Conservation (phyloP, 2,797 vertebrate species). For the Cryptoprocta ferox region DNA sequence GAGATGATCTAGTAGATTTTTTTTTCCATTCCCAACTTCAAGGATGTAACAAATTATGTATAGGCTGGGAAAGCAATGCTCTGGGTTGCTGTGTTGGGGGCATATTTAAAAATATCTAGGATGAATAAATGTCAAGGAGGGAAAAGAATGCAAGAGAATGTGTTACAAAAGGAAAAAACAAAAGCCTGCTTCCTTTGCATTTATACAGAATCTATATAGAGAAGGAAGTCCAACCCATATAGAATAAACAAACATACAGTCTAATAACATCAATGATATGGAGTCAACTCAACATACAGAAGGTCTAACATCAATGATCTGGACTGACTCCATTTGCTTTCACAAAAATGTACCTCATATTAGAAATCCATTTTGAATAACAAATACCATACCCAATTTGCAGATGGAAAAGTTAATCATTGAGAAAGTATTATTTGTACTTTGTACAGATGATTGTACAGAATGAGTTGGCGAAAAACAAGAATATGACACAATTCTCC, state of each 20-base stretch:
- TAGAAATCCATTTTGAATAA: slow-evolving; percentile 39
- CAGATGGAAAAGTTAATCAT: slow-evolving; percentile 13
- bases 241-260: neutral
- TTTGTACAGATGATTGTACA: neutral
- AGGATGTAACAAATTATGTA: slow-evolving; percentile 73
- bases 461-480: slow-evolving; percentile 1
- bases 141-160: slow-evolving; percentile 23
- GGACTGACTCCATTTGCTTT: neutral
- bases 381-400: neutral
- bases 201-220: neutral
- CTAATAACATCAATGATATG: neutral
- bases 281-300: neutral
- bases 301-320: neutral
- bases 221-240: neutral
- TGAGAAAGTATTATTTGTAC: slow-evolving; percentile 42
- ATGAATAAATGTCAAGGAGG: slow-evolving; percentile 10
- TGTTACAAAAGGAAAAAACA: slow-evolving; percentile 24
- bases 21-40: slow-evolving; percentile 72
- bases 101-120: slow-evolving; percentile 46
- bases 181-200: slow-evolving; percentile 6
- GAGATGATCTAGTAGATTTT: slow-evolving; percentile 77
- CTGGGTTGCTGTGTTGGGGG: neutral
- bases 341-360: slow-evolving; percentile 32
- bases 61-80: slow-evolving; percentile 59
- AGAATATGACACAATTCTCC: slow-evolving; percentile 20